Conservation (phyloP, 2,797 vertebrate genomes). For the Oreochromis grahami region DNA sequence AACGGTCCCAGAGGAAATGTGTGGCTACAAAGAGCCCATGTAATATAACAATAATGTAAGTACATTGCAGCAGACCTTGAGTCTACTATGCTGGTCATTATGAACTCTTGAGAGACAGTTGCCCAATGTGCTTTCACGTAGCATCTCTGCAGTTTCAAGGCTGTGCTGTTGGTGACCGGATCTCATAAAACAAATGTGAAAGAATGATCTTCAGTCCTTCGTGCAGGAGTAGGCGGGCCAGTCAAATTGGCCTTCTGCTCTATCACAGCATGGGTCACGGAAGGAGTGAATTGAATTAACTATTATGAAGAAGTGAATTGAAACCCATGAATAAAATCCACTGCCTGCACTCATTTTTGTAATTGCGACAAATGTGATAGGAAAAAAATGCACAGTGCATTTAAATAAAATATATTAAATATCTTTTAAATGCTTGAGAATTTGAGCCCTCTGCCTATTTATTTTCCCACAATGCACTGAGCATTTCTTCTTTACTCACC, state of each 20-base stretch:
- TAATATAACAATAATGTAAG: constrained; percentile 1
- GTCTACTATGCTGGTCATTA: not conserved
- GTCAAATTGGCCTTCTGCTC: constrained; percentile 5
- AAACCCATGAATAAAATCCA: not conserved
- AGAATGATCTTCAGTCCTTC: constrained; percentile 9
- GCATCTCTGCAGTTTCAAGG: not conserved
- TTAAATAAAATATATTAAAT: not conserved
- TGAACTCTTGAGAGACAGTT: not conserved
- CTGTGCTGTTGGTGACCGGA: not conserved
- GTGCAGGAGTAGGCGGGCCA: constrained; percentile 15
- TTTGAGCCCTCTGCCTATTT: not conserved
- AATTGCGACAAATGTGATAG: not conserved
- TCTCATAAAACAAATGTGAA: constrained; percentile 11
- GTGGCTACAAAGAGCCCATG: not conserved
- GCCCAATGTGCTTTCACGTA: not conserved
- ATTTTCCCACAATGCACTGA: not conserved
- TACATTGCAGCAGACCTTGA: not conserved
- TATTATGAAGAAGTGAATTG: constrained; percentile 9
- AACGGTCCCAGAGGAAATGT: not conserved
- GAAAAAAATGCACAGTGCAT: not conserved
- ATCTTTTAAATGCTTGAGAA: not conserved
- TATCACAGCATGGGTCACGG: constrained; percentile 1
- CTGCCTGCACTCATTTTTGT: not conserved
- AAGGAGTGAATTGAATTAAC: constrained; percentile 29
- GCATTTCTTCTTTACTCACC: not conserved